These are phyloP conservation scores for Salminus brasiliensis DNA, from an alignment of 2,113 vertebrate genomes.

Conservation along the genomic window DNA sequence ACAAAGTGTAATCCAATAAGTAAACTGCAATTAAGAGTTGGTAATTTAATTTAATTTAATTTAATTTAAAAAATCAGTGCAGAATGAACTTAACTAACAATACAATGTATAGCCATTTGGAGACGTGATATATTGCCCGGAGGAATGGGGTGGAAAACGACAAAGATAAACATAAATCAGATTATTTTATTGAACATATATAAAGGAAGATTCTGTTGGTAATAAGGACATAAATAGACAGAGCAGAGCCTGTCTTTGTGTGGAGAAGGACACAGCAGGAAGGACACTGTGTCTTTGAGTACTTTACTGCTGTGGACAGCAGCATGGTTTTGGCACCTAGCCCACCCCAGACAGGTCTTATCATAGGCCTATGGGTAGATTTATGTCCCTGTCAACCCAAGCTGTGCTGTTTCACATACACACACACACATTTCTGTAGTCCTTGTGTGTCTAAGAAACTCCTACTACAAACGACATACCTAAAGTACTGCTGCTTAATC, in stretches of 20 bases:
- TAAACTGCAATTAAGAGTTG: background rate
- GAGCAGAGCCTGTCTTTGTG: background rate
- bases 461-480: conserved; percentile 21
- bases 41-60: background rate
- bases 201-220: background rate
- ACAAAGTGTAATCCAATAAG: background rate
- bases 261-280: background rate
- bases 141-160: background rate
- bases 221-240: background rate
- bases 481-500: background rate
- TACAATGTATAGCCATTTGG: background rate
- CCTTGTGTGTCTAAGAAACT: conserved; percentile 15
- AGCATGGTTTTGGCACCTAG: conserved; percentile 35
- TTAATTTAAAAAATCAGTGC: background rate
- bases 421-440: background rate
- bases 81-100: background rate
- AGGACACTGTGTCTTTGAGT: conserved; percentile 26
- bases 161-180: background rate
- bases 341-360: conserved; percentile 33
- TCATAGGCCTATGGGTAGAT: conserved; percentile 25
- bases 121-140: background rate
- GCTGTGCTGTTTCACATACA: background rate
- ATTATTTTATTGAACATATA: background rate
- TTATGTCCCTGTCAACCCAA: conserved; percentile 32
- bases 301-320: conserved; percentile 30